phyloP scores from a whole-genome alignment of 2,113 vertebrate genomes.

The Turdus rufiventris region DNA sequence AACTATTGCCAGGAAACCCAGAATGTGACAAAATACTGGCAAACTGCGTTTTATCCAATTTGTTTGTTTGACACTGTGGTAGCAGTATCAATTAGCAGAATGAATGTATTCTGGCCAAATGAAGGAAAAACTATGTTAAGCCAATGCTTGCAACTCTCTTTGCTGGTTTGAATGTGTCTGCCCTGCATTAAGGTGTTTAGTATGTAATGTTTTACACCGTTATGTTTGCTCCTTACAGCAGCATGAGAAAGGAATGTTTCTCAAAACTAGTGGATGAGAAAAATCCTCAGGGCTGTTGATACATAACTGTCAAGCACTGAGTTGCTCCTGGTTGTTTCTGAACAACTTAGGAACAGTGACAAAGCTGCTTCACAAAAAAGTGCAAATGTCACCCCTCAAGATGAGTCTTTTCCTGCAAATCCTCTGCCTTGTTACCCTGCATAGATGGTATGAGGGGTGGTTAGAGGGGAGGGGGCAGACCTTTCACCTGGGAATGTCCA shows the following conservation, averaged over 20 bases:
- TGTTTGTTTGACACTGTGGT: constrained; percentile 2
- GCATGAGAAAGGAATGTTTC: not conserved
- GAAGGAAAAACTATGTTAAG: not conserved
- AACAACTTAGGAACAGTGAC: not conserved
- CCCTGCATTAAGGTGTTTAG: not conserved
- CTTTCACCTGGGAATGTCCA: not conserved
- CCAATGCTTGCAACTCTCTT: not conserved
- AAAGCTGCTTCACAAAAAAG: not conserved
- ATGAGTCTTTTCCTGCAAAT: not conserved
- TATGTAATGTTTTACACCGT: not conserved
- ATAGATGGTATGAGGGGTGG: not conserved
- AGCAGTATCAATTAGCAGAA: constrained; percentile 13
- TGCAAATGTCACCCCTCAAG: not conserved
- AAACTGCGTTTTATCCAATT: not conserved
- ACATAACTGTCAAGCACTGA: fast-evolving
- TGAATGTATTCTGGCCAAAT: not conserved
- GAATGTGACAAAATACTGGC: constrained; percentile 15
- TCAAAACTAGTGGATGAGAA: not conserved
- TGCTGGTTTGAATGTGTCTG: not conserved
- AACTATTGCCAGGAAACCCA: not conserved
- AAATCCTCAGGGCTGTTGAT: not conserved
- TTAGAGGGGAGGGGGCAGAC: not conserved
- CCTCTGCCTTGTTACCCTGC: not conserved
- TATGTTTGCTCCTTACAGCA: not conserved
- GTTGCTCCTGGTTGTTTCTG: not conserved